A percentile compares a stretch with the other conserved stretches of the same genome.
These are phyloP conservation scores for Psittacara wagleri DNA, from an alignment of 2,113 vertebrate species.

Conservation along the genomic window DNA sequence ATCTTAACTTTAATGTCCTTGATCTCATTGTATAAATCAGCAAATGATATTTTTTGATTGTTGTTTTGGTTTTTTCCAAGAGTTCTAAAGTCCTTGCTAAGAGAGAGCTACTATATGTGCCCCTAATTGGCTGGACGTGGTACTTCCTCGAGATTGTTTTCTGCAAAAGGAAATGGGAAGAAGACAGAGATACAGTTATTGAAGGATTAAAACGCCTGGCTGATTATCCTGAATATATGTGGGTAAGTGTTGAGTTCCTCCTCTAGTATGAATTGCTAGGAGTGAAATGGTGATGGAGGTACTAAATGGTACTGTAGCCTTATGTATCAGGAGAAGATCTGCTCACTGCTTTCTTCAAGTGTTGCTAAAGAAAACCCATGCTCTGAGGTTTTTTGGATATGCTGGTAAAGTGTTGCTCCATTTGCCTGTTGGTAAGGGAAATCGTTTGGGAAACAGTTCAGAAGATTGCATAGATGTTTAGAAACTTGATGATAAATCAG, in stretches of 20 bases:
- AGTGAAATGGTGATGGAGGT: not conserved
- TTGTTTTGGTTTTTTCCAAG: slow-evolving; percentile 59
- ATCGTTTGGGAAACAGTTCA: not conserved
- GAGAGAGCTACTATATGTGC: slow-evolving; percentile 92
- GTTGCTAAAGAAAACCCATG: not conserved
- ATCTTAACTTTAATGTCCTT: not conserved
- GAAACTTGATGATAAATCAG: not conserved
- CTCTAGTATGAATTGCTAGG: not conserved
- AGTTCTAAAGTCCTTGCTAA: slow-evolving; percentile 98
- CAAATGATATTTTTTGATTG: not conserved
- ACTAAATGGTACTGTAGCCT: not conserved
- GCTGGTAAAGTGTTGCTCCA: not conserved
- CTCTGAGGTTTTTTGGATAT: not conserved
- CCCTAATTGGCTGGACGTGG: slow-evolving; percentile 98
- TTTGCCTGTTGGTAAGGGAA: not conserved
- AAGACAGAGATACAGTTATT: slow-evolving; percentile 89
- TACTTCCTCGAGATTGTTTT: slow-evolving; percentile 99
- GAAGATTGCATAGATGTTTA: not conserved
- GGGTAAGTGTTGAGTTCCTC: slow-evolving; percentile 81
- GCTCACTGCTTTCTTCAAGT: not conserved
- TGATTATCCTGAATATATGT: slow-evolving; percentile 96
- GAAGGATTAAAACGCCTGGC: slow-evolving; percentile 80
- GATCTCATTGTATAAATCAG: not conserved
- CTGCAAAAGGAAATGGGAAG: slow-evolving; percentile 97
- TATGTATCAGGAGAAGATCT: not conserved